phyloP scores from a whole-genome alignment of 2,888 invertebrate genomes.

The Frankliniella intonsa region DNA sequence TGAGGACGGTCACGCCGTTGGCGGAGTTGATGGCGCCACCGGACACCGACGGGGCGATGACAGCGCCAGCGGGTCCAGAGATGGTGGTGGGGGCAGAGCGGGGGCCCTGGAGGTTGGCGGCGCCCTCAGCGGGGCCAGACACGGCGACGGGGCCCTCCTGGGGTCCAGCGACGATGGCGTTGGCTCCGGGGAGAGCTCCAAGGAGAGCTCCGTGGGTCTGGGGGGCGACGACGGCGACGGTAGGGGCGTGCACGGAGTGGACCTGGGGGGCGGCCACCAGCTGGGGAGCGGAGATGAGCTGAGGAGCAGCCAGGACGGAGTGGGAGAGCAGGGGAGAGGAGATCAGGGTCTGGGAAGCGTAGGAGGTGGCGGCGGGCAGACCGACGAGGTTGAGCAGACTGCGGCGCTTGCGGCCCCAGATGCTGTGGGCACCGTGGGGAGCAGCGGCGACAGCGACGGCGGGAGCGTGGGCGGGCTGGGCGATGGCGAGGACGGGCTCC shows the following conservation, averaged over 20 bases:
- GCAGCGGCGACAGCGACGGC: too few relatives aligned
- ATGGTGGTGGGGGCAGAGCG: not conserved
- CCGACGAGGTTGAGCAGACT: not conserved
- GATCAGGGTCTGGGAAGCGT: not conserved
- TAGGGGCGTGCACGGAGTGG: too few relatives aligned
- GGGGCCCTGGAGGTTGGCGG: not conserved
- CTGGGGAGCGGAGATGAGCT: not conserved
- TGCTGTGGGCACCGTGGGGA: not conserved
- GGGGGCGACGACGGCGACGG: not conserved
- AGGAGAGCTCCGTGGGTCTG: not conserved
- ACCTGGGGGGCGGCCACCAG: not conserved
- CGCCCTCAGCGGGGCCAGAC: not conserved
- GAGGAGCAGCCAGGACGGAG: not conserved
- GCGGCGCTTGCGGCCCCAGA: not conserved
- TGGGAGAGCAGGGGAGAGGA: not conserved
- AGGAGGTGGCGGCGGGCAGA: not conserved
- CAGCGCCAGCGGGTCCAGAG: not conserved
- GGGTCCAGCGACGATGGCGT: not conserved
- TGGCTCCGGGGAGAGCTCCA: not conserved
- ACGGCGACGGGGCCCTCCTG: not conserved
- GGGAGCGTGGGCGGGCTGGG: not conserved
- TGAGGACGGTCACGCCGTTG: slow-evolving; percentile 19
- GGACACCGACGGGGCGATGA: not conserved
- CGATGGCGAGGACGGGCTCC: not conserved
- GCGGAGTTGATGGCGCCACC: not conserved